phyloP scores from a whole-genome alignment of 2,113 vertebrate genomes.

The Leucosticte australis region DNA sequence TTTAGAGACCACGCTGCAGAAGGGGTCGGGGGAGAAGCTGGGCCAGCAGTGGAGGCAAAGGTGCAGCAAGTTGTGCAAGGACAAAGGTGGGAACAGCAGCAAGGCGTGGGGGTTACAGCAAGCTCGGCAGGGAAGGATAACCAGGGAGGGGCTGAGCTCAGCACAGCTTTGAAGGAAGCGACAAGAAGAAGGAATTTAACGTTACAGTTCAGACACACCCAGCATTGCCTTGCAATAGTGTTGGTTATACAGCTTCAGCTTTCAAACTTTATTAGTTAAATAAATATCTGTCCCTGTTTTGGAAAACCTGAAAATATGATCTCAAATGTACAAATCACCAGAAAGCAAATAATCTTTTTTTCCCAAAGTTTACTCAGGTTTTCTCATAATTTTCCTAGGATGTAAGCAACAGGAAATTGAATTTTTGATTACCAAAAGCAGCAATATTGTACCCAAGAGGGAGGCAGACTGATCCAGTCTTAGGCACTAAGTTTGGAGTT shows the following conservation, averaged over 20 bases:
- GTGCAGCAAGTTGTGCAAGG: background rate
- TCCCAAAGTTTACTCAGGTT: background rate
- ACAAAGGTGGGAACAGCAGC: slow-evolving; percentile 27
- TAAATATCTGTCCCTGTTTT: background rate
- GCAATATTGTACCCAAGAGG: background rate
- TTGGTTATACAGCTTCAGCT: background rate
- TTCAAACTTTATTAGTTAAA: background rate
- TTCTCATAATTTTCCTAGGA: background rate
- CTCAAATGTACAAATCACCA: background rate
- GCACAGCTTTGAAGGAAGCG: slow-evolving; percentile 20
- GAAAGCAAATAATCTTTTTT: background rate
- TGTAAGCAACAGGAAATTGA: background rate
- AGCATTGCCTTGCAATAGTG: background rate
- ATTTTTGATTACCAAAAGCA: background rate
- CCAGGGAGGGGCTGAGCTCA: slow-evolving; percentile 30
- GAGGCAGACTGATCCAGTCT: background rate
- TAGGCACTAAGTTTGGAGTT: background rate
- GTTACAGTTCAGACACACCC: slow-evolving; percentile 11
- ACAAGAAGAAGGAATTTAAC: slow-evolving; percentile 17
- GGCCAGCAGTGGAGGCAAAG: background rate
- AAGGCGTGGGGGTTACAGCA: background rate
- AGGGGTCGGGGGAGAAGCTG: background rate
- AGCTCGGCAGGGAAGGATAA: background rate
- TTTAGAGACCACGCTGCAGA: background rate
- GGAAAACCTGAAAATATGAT: background rate